A percentile compares a stretch with the other conserved stretches of the same genome.
These are phyloP conservation scores for Maconellicoccus hirsutus DNA, from an alignment of 1,140 invertebrate species.

Conservation along the genomic window DNA sequence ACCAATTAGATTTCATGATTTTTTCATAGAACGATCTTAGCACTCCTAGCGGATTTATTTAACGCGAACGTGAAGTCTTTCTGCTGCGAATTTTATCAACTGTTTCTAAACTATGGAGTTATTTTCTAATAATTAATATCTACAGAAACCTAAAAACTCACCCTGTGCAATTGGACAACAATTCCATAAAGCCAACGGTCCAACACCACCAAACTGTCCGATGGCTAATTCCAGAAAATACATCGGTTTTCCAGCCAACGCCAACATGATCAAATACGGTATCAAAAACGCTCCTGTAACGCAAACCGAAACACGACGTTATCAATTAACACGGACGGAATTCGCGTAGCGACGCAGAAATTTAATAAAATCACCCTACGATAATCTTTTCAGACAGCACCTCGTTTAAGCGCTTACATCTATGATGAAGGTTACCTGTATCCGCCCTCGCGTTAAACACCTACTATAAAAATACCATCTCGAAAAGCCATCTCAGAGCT, in stretches of 20 bases:
- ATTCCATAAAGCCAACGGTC: conserved; percentile 39
- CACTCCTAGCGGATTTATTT: too few relatives aligned
- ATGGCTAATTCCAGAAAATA: conserved; percentile 54
- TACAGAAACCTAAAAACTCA: conserved; percentile 25
- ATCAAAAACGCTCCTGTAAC: conserved; percentile 64
- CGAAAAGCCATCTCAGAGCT: too few relatives aligned
- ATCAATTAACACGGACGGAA: not conserved
- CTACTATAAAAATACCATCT: too few relatives aligned
- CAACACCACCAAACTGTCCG: conserved; percentile 46
- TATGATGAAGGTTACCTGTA: too few relatives aligned
- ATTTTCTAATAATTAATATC: too few relatives aligned
- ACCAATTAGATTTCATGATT: too few relatives aligned
- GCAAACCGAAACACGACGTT: not conserved
- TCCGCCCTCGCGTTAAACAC: too few relatives aligned
- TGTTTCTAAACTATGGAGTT: too few relatives aligned
- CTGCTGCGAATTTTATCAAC: too few relatives aligned
- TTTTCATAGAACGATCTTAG: too few relatives aligned
- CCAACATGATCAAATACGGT: conserved; percentile 63
- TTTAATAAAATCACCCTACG: not conserved
- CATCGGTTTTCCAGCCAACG: conserved; percentile 67
- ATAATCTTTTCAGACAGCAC: not conserved
- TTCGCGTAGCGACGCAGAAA: not conserved
- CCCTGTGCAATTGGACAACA: conserved; percentile 38
- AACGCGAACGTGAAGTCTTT: too few relatives aligned
- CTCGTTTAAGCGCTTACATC: too few relatives aligned